Percentiles rank a stretch among this genome's conserved stretches.
Conservation (phyloP, 2,113 vertebrate species). For the Cheirogaleus medius region DNA sequence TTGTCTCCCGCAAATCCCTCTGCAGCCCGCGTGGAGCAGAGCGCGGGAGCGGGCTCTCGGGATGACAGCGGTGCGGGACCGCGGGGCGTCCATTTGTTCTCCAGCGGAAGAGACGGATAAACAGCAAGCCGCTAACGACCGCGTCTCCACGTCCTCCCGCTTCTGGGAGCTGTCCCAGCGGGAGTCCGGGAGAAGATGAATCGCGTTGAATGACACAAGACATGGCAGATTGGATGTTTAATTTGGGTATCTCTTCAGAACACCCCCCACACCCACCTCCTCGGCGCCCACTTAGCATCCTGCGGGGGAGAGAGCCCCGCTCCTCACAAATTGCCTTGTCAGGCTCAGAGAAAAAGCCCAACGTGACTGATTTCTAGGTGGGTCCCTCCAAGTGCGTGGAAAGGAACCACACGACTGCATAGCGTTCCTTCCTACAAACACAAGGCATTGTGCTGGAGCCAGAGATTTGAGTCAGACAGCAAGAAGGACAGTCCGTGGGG, state of each 20-base stretch:
- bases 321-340: constrained; percentile 42
- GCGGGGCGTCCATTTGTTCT: constrained; percentile 48
- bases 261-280: constrained; percentile 16
- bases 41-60: neutral
- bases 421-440: neutral
- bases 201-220: constrained; percentile 55
- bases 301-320: neutral
- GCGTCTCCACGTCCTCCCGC: neutral
- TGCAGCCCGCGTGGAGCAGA: neutral
- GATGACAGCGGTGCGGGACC: neutral
- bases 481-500: neutral
- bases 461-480: neutral
- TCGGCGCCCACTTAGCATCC: constrained; percentile 45
- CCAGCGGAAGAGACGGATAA: neutral
- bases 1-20: neutral
- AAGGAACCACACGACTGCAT: neutral
- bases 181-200: constrained; percentile 42
- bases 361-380: constrained; percentile 17
- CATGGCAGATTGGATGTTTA: constrained; percentile 72
- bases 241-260: constrained; percentile 66
- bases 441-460: neutral
- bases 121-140: constrained; percentile 9
- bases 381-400: neutral
- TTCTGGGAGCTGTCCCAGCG: constrained; percentile 31
- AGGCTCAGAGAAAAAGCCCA: constrained; percentile 11